phyloP scores from a whole-genome alignment of 2,113 vertebrate genomes.

The Callionymus lyra region DNA sequence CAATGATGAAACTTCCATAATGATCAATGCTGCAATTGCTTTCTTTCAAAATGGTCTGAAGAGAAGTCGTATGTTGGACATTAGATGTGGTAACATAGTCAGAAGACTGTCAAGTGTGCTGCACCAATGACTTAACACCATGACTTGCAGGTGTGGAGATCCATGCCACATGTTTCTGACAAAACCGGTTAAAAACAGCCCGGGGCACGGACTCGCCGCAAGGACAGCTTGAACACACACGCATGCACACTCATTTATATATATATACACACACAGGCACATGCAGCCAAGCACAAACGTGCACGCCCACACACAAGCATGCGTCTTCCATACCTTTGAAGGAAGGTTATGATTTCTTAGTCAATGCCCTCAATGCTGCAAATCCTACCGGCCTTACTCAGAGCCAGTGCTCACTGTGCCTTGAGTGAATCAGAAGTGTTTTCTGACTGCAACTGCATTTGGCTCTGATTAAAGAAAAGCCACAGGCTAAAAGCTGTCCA shows the following conservation, averaged over 20 bases:
- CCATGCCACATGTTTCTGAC: slow-evolving; percentile 51
- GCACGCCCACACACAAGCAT: slow-evolving; percentile 7
- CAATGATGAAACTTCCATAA: too few species aligned
- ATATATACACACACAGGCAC: slow-evolving; percentile 1
- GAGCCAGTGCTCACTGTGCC: slow-evolving; percentile 62
- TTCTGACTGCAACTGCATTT: slow-evolving; percentile 60
- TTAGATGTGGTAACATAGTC: slow-evolving; percentile 1
- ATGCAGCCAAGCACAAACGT: slow-evolving; percentile 1
- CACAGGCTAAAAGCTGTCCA: slow-evolving; percentile 69
- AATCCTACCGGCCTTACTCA: slow-evolving; percentile 62
- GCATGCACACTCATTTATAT: slow-evolving; percentile 2
- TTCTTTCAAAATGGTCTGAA: slow-evolving; percentile 28
- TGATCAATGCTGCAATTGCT: too few species aligned
- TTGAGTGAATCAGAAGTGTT: slow-evolving; percentile 69
- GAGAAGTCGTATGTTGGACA: slow-evolving; percentile 22
- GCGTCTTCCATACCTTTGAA: slow-evolving; percentile 40
- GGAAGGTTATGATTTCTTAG: slow-evolving; percentile 56
- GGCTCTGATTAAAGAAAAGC: slow-evolving; percentile 68
- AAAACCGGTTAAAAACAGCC: slow-evolving; percentile 49
- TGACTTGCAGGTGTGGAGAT: slow-evolving; percentile 58
- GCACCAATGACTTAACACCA: slow-evolving; percentile 41
- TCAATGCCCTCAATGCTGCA: slow-evolving; percentile 52
- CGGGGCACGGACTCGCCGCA: slow-evolving; percentile 32
- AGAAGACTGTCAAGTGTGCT: slow-evolving; percentile 42
- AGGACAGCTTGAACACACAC: slow-evolving; percentile 21